Evolutionary conservation across 2,113 vertebrate species (phyloP).

Genomic region (Gymnorhina tibicen): DNA sequence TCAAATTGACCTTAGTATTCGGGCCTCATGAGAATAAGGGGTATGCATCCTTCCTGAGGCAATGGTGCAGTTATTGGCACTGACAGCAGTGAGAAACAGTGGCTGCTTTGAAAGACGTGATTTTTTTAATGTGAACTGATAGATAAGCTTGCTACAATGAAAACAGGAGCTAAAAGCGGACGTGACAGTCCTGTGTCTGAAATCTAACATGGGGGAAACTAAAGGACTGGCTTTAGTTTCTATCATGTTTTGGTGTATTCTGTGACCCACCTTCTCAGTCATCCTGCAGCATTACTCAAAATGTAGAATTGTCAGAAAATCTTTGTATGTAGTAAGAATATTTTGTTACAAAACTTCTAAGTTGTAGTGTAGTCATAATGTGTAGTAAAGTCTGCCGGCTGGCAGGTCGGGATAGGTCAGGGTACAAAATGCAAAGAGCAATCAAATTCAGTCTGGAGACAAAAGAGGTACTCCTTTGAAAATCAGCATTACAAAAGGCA

Average conservation of each 20-base stretch:
- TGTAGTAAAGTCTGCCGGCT: background rate
- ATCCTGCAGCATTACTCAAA: background rate
- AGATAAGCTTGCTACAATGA: background rate
- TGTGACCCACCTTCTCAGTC: background rate
- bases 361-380: background rate
- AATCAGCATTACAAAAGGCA: slow-evolving; percentile 11
- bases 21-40: background rate
- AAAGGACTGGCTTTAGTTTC: background rate
- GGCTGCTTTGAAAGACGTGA: background rate
- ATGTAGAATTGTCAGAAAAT: background rate
- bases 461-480: background rate
- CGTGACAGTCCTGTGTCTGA: background rate
- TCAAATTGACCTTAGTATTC: background rate
- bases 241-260: background rate
- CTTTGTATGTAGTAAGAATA: background rate
- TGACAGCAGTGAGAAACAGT: background rate
- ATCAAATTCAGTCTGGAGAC: background rate
- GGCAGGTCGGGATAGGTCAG: background rate
- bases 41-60: background rate
- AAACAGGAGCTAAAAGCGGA: background rate
- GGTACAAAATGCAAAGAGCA: background rate
- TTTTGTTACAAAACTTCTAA: background rate
- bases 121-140: background rate
- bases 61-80: background rate
- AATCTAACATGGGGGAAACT: background rate